phyloP scores from a whole-genome alignment of 2,113 vertebrate species.

The Muntiacus muntjak region DNA sequence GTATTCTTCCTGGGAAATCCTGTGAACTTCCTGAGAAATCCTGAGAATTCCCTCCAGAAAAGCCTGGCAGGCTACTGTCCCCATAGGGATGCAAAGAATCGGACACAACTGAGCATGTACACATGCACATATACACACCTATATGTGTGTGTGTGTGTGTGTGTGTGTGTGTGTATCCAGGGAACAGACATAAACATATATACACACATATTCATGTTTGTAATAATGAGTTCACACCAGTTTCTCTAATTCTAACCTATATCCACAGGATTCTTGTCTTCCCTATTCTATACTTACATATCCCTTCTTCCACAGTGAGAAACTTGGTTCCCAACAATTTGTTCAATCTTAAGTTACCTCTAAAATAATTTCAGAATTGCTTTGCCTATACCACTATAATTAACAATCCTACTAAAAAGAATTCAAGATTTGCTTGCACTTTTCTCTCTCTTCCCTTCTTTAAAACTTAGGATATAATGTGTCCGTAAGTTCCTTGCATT shows the following conservation, averaged over 20 bases:
- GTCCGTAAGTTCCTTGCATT: background rate
- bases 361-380: background rate
- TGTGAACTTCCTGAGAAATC: background rate
- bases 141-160: background rate
- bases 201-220: background rate
- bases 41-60: background rate
- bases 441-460: background rate
- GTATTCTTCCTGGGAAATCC: background rate
- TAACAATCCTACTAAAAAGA: background rate
- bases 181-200: background rate
- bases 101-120: background rate
- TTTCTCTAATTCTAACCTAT: background rate
- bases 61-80: background rate
- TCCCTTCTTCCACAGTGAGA: background rate
- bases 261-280: background rate
- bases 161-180: background rate
- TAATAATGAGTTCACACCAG: background rate
- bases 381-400: background rate
- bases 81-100: background rate
- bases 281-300: background rate
- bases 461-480: background rate
- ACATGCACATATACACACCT: accelerated
- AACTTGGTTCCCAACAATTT: background rate
- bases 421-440: background rate
- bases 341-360: background rate